Evolutionary conservation across 2,113 vertebrate species (phyloP), one percentile per base, ranked within the genome.

Genomic region (Pseudopodoces humilis): DNA sequence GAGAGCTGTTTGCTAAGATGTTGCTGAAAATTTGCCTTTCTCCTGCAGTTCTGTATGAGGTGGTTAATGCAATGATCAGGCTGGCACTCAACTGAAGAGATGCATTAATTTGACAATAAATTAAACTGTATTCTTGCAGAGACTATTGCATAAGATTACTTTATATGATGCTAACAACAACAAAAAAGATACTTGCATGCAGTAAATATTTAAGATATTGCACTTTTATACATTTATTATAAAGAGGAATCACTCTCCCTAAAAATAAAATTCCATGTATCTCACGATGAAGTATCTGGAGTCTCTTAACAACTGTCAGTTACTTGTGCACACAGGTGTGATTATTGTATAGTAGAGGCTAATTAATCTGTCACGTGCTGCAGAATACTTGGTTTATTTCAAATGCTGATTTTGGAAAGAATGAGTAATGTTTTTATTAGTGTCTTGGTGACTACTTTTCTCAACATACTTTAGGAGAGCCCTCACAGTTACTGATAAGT

Each of bases 231-330:
- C 91, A 80, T 92, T 92, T 92, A 85, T 85, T 87, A 95, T 94
- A 63, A 93, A 90, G 71, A 91, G 49, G 62, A 93, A 53, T 83
- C 89, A 88, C 68, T 90, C 88, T 89, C 79, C 87, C 87, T 91
- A 95, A 94, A 94, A 97, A 96, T 97, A 91, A 97, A 97, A 95
- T 69, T 82, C 78, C 49, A 41, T 94, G 83, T 97, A 91, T 92
- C 86, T 95, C 74, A 76, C 72, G 2, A 88, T 90, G 31, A 85
- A 93, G 84, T 95, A 95, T 94, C 58, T 92, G 91, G 78, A 97
- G 56, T 95, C 86, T 95, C 94, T 95, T 94, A 97, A 96, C 56
- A 86, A 19, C 15, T 90, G 39, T 74, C 59, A 92, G 43, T 86
- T 88, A 71, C 67, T 59, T 88, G 49, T 72, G 43, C 56, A 72